Percentiles rank a stretch among this genome's conserved stretches.
phyloP scores from a whole-genome alignment of 2,113 vertebrate species.

The Chamaetylas fuelleborni region DNA sequence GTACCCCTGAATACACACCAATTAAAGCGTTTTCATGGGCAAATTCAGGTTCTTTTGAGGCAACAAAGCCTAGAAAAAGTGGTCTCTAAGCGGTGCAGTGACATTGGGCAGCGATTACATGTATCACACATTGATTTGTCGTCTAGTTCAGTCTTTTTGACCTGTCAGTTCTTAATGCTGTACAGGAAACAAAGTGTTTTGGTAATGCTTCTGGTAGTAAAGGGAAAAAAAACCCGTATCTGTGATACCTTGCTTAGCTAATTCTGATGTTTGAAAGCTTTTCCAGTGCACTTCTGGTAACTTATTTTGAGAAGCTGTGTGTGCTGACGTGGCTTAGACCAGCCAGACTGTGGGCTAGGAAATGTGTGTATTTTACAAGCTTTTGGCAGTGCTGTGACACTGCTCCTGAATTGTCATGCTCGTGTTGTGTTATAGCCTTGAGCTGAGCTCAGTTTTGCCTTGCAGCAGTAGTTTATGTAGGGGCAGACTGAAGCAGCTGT shows the following conservation, averaged over 20 bases:
- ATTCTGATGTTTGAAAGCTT: neutral
- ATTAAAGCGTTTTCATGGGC: neutral
- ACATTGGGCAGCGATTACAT: accelerated
- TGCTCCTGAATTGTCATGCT: neutral
- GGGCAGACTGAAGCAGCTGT: neutral
- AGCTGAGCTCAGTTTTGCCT: neutral
- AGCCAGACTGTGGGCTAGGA: neutral
- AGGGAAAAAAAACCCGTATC: neutral
- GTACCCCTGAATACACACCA: neutral
- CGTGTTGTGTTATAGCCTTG: no score
- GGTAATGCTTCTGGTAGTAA: neutral
- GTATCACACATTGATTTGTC: no score
- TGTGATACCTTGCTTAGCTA: neutral
- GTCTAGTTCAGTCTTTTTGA: neutral
- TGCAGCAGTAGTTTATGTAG: neutral
- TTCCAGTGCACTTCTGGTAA: neutral
- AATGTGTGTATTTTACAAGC: accelerated
- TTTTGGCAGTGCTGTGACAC: neutral
- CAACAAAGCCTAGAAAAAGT: neutral
- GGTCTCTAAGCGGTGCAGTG: neutral
- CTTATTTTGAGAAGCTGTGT: neutral
- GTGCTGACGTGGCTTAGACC: neutral
- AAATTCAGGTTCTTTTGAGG: neutral
- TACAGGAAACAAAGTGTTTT: neutral
- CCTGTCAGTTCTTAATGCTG: neutral